Conservation (phyloP, 2,888 invertebrate genomes). For the Phalera bucephala region DNA sequence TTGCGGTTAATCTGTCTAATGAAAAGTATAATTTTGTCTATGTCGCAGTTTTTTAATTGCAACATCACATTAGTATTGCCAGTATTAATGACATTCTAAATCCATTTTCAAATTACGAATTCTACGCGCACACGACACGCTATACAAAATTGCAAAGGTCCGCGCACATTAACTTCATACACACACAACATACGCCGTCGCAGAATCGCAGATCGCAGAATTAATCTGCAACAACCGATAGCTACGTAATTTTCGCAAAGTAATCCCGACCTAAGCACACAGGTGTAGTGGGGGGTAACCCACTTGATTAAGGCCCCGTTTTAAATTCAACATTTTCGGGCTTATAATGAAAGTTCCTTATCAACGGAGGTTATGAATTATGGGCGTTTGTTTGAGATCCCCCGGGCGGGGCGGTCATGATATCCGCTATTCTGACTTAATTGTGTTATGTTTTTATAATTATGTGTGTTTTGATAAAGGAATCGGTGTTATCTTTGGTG, state of each 20-base stretch:
- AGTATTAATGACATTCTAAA: too few species aligned
- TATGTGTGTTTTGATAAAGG: conserved; percentile 14
- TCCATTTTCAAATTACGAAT: neutral
- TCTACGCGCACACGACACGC: neutral
- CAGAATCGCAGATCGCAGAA: conserved; percentile 49
- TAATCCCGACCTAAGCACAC: conserved; percentile 74
- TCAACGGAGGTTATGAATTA: conserved; percentile 78
- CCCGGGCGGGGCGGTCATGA: conserved; percentile 26
- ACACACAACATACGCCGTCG: too few species aligned
- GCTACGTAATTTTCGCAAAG: conserved; percentile 69
- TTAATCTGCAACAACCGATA: conserved; percentile 64
- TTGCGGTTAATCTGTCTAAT: too few species aligned
- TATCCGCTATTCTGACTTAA: conserved; percentile 21
- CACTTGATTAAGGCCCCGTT: conserved; percentile 75
- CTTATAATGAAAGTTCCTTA: conserved; percentile 80
- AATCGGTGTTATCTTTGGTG: too few species aligned
- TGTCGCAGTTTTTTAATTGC: too few species aligned
- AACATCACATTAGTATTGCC: too few species aligned
- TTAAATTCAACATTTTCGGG: conserved; percentile 77
- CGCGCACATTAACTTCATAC: conserved; percentile 9
- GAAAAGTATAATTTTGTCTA: too few species aligned
- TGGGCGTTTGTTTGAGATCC: conserved; percentile 55
- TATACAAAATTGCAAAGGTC: neutral
- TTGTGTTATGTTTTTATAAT: conserved; percentile 35
- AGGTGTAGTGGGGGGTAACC: conserved; percentile 54